Evolutionary conservation across 2,888 invertebrate species (phyloP).

Genomic region (Xestoiulus laeticollis): DNA sequence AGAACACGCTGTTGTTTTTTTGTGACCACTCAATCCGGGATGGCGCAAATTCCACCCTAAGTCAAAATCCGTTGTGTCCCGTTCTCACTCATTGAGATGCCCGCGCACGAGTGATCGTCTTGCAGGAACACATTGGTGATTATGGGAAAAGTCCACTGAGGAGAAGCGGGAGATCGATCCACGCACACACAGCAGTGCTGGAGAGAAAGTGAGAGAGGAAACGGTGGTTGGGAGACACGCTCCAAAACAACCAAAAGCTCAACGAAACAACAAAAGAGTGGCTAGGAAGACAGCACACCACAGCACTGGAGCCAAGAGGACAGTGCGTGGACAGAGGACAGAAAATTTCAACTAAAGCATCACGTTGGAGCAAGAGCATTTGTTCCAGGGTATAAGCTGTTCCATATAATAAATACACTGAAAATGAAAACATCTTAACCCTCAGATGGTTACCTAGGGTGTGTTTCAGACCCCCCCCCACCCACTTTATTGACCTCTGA

Average conservation of each 20-base stretch:
- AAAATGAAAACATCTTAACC: too few relatives aligned
- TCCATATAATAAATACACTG: too few relatives aligned
- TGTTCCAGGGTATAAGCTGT: too few relatives aligned
- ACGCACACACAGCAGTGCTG: not conserved
- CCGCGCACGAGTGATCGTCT: slow-evolving; percentile 29
- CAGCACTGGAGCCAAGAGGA: not conserved
- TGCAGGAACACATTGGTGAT: slow-evolving; percentile 34
- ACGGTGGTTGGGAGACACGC: not conserved
- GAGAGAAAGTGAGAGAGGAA: not conserved
- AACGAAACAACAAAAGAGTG: not conserved
- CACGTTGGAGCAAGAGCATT: too few relatives aligned
- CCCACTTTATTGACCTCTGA: too few relatives aligned
- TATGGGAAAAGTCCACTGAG: slow-evolving; percentile 34
- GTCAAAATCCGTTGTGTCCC: slow-evolving; percentile 29
- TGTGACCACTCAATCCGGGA: slow-evolving; percentile 24
- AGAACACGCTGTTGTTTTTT: not conserved
- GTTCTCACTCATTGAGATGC: slow-evolving; percentile 6
- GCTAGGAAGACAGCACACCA: not conserved
- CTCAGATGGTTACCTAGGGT: too few relatives aligned
- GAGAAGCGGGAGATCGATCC: slow-evolving; percentile 5
- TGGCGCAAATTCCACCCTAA: not conserved
- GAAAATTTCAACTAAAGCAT: too few relatives aligned
- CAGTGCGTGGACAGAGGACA: too few relatives aligned
- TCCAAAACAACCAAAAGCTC: not conserved
- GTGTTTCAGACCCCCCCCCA: too few relatives aligned